Evolutionary conservation across 2,797 vertebrate genomes (phyloP).

Genomic region (Adelosebastes latens): DNA sequence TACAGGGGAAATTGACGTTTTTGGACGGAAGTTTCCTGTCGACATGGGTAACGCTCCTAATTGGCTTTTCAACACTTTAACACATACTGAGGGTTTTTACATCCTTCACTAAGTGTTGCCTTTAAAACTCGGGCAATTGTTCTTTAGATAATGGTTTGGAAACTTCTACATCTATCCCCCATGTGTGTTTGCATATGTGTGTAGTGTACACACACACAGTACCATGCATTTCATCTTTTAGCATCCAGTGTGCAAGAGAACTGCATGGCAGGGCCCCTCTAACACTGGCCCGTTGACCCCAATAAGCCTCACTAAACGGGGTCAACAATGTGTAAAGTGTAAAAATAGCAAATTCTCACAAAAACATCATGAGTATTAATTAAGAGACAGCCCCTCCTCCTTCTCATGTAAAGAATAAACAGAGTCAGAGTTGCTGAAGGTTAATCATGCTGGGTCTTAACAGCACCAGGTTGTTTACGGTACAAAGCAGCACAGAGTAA

Average conservation of each 20-base stretch:
- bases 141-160: background rate
- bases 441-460: constrained; percentile 46
- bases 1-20: background rate
- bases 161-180: background rate
- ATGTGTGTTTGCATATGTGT: background rate
- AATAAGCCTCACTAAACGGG: constrained; percentile 6
- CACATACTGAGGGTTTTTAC: background rate
- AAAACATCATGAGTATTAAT: constrained; percentile 27
- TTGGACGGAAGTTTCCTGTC: background rate
- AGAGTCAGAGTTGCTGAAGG: constrained; percentile 44
- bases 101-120: background rate
- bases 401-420: constrained; percentile 38
- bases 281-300: constrained; percentile 20
- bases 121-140: background rate
- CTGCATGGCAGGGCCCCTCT: background rate
- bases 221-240: background rate
- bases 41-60: background rate
- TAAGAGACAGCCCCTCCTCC: background rate
- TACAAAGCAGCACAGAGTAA: constrained; percentile 56
- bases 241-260: background rate
- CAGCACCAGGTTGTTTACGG: constrained; percentile 39
- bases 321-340: background rate
- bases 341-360: constrained; percentile 1
- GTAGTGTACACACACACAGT: background rate
- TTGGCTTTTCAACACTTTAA: background rate